phyloP scores from a whole-genome alignment of 2,113 vertebrate genomes.

The Mormoops blainvillei region DNA sequence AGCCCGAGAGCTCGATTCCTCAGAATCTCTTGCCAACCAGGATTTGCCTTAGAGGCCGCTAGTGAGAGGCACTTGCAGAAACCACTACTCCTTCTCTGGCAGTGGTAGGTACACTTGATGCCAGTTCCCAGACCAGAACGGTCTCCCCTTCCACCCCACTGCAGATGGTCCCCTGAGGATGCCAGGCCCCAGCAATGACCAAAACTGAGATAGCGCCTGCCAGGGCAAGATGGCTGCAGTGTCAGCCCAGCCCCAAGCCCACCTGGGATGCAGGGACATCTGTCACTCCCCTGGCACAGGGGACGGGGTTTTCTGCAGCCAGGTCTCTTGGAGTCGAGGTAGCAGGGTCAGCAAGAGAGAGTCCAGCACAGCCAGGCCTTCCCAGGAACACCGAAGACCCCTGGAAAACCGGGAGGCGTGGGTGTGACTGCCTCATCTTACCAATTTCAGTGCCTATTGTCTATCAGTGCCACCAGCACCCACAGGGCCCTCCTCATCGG shows the following conservation, averaged over 20 bases:
- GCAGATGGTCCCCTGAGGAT: not conserved
- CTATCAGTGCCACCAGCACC: not conserved
- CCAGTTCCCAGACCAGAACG: not conserved
- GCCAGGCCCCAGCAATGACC: not conserved
- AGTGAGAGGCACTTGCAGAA: not conserved
- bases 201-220: not conserved
- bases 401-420: slow-evolving; percentile 70
- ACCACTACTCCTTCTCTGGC: not conserved
- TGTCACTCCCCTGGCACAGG: slow-evolving; percentile 1
- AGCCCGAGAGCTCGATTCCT: not conserved
- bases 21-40: not conserved
- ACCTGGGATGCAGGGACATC: not conserved
- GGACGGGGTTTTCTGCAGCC: slow-evolving; percentile 49
- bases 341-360: slow-evolving; percentile 89
- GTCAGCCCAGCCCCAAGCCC: not conserved
- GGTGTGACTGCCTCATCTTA: not conserved
- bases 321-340: slow-evolving; percentile 80
- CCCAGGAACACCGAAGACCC: slow-evolving; percentile 89
- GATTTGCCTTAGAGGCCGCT: not conserved
- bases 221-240: not conserved
- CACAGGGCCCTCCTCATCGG: rapidly evolving
- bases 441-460: not conserved
- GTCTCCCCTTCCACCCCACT: not conserved
- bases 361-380: slow-evolving; percentile 90
- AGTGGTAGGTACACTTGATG: not conserved